Conservation (phyloP, 2,888 invertebrate genomes). For the Sabatieria punctata region DNA sequence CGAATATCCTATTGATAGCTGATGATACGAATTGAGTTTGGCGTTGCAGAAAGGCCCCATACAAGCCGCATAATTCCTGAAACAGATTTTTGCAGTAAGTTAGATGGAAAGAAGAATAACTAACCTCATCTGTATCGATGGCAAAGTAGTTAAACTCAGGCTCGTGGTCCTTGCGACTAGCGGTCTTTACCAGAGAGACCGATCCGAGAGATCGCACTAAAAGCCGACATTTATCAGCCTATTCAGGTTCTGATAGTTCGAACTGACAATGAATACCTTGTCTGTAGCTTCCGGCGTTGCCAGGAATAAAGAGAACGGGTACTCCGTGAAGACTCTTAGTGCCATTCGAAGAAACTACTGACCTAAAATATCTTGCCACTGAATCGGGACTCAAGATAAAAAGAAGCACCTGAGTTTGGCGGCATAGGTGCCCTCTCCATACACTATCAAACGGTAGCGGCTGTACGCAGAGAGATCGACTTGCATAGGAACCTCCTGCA, state of each 20-base stretch:
- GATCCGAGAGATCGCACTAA: constrained; percentile 73
- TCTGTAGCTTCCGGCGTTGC: constrained; percentile 79
- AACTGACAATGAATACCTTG: constrained; percentile 43
- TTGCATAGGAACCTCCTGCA: too few relatives aligned
- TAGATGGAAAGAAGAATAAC: too few relatives aligned
- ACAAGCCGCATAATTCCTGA: constrained; percentile 61
- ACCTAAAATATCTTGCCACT: neutral
- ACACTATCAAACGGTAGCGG: constrained; percentile 72
- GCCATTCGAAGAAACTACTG: constrained; percentile 1
- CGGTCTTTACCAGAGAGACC: constrained; percentile 64
- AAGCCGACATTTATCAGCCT: constrained; percentile 1
- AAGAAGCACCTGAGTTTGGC: neutral
- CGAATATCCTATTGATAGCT: constrained; percentile 49
- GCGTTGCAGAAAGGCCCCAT: constrained; percentile 59
- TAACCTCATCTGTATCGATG: constrained; percentile 61
- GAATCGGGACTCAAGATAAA: neutral
- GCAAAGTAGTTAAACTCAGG: constrained; percentile 79
- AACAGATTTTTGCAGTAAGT: too few relatives aligned
- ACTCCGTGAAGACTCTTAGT: constrained; percentile 53
- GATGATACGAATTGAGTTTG: constrained; percentile 56
- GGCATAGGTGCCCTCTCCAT: constrained; percentile 56
- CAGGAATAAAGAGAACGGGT: constrained; percentile 83
- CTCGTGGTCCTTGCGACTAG: constrained; percentile 44
- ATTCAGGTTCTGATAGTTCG: neutral
- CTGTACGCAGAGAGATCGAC: too few relatives aligned